Evolutionary conservation across 2,888 invertebrate species (phyloP), one percentile per base, ranked within the genome.

Genomic region (Lithophane socia): DNA sequence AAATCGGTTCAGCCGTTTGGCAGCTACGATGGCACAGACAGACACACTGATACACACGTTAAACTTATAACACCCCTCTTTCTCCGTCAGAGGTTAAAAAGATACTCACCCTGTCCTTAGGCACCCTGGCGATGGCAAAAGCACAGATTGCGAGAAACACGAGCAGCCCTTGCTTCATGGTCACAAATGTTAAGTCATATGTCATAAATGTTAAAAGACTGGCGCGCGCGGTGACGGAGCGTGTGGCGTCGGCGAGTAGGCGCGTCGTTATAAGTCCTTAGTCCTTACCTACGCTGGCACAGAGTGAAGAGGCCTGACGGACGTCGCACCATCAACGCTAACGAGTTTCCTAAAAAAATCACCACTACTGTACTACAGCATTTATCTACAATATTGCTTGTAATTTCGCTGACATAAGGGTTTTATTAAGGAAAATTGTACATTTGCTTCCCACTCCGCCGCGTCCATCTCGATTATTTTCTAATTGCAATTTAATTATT

Each of bases 71-170:
- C 29, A 29, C 29, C 29, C 29, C 29, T 29, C 29, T 29, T 29
- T 29, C 1, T 29, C 29, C 29, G 29, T 29, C 29, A 1, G 29
- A 29, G 29, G 29, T 29, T 29, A 85, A 75, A 83, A 75, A 83
- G 42, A 44, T 75, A 94, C 95, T 95, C 84, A 96, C 96, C 93
- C 90, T 93, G 12, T 90, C 86, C 75, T 87, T 90, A 9, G 93
- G 93, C 54, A 93, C 93, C 92, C 94, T 92, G 75, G 95, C 94
- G n/a, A 86, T 86, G 21, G 92, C 83, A 79, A 93, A 69, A 65
- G 92, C 88, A 86, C 91, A 92, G 68, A 92, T 72, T 54, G 89
- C 90, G 54, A 95, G 65, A 3, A 95, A 77, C 72, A 94, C 67
- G 18, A 95, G 65, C 60, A 93, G 77, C 81, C 84, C 85, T 71